Base-by-base conservation (phyloP, 2,888 invertebrate genomes). In the Polyploca ridens region DNA sequence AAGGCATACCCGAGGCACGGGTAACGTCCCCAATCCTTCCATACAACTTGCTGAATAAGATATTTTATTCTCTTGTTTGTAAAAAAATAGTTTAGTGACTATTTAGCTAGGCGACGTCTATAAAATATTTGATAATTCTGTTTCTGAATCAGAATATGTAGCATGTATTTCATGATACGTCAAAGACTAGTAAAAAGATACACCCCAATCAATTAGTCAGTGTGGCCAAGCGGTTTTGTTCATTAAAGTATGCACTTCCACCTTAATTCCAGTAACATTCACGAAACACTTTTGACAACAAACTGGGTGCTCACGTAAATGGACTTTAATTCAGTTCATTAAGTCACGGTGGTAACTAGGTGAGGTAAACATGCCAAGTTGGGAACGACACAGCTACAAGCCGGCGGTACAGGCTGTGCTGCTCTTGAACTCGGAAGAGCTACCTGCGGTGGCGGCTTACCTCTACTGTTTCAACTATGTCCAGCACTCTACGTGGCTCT, bases 381-480 rank as follows among this genome's bases (percentile, higher is more conserved):
- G 66, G 64, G 69, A 69, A 65, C 62, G 60, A 68, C 68, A 63
- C 66, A 70, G 69, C 65, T 66, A 62, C 62, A 65, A 62, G 44
- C 62, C 58, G 38, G 60, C 62, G 33, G 49, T 65, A 61, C 63
- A n/a, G 63, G 58, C 49, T 49, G 19, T 62, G 66, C 62, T 65
- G 69, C 70, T 76, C 75, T 69, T 68, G 66, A 71, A 72, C 68
- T 62, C 67, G 72, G 69, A 64, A 54, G 38, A 62, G 67, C 57
- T 58, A 63, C 68, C 67, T 70, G 77, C 65, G 71, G 65, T 69
- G 62, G 66, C 71, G 79, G 81, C 68, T 64, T 67, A 75, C 81
- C 81, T 70, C 72, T 49, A 66, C 73, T 70, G 72, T 72, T 71
- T 69, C 75, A 82, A 79, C 81, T 81, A 82, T 76, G 76, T 79